Conservation (phyloP, 2,888 invertebrate species). For the Cataglyphis altisquamis region DNA sequence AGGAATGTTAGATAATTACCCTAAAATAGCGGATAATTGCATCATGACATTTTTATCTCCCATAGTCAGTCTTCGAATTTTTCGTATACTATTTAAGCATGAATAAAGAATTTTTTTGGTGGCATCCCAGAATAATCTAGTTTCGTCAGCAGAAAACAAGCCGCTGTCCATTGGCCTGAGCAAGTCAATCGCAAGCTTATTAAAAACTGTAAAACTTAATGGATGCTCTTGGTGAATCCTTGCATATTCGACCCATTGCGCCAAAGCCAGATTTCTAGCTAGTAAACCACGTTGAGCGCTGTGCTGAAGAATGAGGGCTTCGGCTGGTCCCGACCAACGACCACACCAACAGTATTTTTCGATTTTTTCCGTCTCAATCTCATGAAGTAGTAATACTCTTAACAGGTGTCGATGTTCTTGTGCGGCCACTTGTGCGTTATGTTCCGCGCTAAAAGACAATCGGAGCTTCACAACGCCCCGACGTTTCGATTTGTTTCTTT, state of each 20-base stretch:
- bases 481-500: conserved; percentile 92
- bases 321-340: conserved; percentile 93
- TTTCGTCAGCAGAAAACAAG: conserved; percentile 88
- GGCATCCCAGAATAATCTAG: conserved; percentile 93
- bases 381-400: conserved; percentile 92
- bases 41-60: conserved; percentile 91
- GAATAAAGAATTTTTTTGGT: conserved; percentile 92
- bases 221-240: conserved; percentile 94
- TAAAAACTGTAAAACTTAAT: conserved; percentile 93
- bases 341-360: conserved; percentile 93
- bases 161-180: conserved; percentile 90
- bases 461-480: conserved; percentile 96
- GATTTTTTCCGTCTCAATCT: conserved; percentile 92
- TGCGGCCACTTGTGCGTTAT: conserved; percentile 93
- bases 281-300: conserved; percentile 96
- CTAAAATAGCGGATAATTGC: conserved; percentile 91
- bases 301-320: conserved; percentile 96
- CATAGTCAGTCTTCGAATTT: conserved; percentile 91
- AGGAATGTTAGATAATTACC: conserved; percentile 77
- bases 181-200: conserved; percentile 91
- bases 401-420: conserved; percentile 94
- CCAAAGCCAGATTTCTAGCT: conserved; percentile 89
- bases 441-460: conserved; percentile 94
- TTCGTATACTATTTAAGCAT: conserved; percentile 91
- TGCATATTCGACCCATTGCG: conserved; percentile 93